These are phyloP conservation scores for Sebastes umbrosus DNA, from an alignment of 2,797 vertebrate genomes.

Conservation along the genomic window DNA sequence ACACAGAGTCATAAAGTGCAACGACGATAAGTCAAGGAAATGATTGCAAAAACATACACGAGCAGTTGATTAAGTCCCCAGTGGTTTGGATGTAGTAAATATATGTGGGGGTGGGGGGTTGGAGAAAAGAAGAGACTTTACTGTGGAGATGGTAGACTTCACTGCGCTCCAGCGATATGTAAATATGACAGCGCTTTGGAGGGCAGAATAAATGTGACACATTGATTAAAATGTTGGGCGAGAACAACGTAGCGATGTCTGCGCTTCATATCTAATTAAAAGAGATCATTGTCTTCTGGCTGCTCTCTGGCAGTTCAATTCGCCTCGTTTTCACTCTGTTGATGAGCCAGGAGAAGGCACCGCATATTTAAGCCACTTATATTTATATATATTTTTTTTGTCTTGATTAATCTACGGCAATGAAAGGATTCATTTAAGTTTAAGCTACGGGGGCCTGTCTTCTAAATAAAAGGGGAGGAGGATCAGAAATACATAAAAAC, in stretches of 20 bases:
- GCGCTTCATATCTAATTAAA: conserved; percentile 79
- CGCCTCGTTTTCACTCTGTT: conserved; percentile 53
- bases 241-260: conserved; percentile 65
- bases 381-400: conserved; percentile 40
- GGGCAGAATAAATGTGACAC: conserved; percentile 69
- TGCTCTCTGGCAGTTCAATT: conserved; percentile 75
- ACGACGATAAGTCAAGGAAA: not conserved
- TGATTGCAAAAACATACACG: conserved; percentile 8
- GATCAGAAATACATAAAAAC: not conserved
- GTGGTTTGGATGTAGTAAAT: conserved; percentile 10
- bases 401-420: conserved; percentile 53
- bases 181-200: conserved; percentile 68
- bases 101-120: not conserved
- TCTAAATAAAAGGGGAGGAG: not conserved
- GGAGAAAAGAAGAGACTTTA: not conserved
- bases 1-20: not conserved
- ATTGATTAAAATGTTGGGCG: conserved; percentile 75
- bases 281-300: conserved; percentile 74
- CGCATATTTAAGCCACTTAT: conserved; percentile 50
- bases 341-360: conserved; percentile 42
- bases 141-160: conserved; percentile 41
- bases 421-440: conserved; percentile 59
- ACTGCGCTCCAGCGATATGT: conserved; percentile 52
- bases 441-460: not conserved
- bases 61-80: conserved; percentile 28